phyloP scores from a whole-genome alignment of 1,140 invertebrate genomes.

The Bombus soroeensis region DNA sequence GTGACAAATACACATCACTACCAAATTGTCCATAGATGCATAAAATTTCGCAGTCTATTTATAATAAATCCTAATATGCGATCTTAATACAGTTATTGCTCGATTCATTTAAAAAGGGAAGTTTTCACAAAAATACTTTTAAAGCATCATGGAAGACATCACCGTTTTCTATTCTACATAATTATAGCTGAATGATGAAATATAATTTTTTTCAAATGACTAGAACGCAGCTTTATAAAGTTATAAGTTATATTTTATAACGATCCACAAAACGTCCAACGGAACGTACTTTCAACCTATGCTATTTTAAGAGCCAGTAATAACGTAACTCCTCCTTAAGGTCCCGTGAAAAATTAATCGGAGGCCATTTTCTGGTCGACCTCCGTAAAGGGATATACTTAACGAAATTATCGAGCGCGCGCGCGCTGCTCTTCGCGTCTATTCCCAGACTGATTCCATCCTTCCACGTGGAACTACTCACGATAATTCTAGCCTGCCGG shows the following conservation, averaged over 20 bases:
- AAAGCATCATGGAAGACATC: no score
- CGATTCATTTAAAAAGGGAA: no score
- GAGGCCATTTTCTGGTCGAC: constrained; percentile 52
- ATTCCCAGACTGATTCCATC: constrained; percentile 53
- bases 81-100: no score
- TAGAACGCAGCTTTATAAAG: not conserved
- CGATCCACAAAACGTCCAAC: not conserved
- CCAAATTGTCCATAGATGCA: no score
- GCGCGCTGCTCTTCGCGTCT: constrained; percentile 24
- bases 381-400: constrained; percentile 72
- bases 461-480: constrained; percentile 48
- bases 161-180: not conserved
- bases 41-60: no score
- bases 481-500: constrained; percentile 66
- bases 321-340: not conserved
- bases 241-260: not conserved
- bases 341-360: constrained; percentile 47
- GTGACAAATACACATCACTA: no score
- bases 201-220: not conserved
- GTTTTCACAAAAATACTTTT: no score
- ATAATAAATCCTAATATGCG: no score
- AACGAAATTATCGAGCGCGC: constrained; percentile 73
- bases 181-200: not conserved
- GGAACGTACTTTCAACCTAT: not conserved
- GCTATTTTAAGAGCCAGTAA: constrained; percentile 15